A percentile compares a stretch with the other conserved stretches of the same genome.
Evolutionary conservation across 2,888 invertebrate species (phyloP).

Genomic region (Clunio marinus): DNA sequence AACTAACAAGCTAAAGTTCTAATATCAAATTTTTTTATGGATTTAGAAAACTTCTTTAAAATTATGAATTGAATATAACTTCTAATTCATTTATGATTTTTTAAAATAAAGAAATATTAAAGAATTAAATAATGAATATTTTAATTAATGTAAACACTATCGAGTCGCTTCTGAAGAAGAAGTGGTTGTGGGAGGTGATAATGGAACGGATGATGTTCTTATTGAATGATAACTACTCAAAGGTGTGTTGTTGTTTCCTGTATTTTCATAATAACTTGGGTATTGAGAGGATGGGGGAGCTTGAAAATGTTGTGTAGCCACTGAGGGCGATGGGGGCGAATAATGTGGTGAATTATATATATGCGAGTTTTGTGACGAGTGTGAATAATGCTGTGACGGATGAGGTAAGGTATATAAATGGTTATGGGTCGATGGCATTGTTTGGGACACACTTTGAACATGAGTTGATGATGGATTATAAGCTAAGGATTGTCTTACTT

Average conservation of each 20-base stretch:
- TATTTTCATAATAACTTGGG: conserved; percentile 35
- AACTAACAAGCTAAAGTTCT: too few relatives aligned
- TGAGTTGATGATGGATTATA: conserved; percentile 53
- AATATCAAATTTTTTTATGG: too few relatives aligned
- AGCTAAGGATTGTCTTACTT: conserved; percentile 90
- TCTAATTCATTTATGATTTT: too few relatives aligned
- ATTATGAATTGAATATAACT: too few relatives aligned
- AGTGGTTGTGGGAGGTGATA: conserved; percentile 28
- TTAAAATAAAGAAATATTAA: too few relatives aligned
- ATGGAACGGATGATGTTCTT: conserved; percentile 20
- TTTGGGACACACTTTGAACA: conserved; percentile 15
- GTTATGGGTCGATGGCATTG: conserved; percentile 30
- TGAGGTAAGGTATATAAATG: conserved; percentile 36
- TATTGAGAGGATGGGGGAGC: conserved; percentile 19
- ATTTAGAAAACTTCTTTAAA: too few relatives aligned
- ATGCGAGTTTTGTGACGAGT: conserved; percentile 19
- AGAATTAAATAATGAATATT: too few relatives aligned
- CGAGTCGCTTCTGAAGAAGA: conserved; percentile 27
- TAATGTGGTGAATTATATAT: conserved; percentile 27
- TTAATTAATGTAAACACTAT: too few relatives aligned
- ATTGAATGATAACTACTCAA: conserved; percentile 33
- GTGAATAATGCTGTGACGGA: conserved; percentile 31
- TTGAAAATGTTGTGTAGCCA: conserved; percentile 25
- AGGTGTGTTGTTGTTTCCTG: conserved; percentile 5
- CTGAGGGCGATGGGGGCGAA: conserved; percentile 32